These are phyloP conservation scores for Ceratina calcarata DNA, from an alignment of 1,140 invertebrate genomes.

Conservation along the genomic window DNA sequence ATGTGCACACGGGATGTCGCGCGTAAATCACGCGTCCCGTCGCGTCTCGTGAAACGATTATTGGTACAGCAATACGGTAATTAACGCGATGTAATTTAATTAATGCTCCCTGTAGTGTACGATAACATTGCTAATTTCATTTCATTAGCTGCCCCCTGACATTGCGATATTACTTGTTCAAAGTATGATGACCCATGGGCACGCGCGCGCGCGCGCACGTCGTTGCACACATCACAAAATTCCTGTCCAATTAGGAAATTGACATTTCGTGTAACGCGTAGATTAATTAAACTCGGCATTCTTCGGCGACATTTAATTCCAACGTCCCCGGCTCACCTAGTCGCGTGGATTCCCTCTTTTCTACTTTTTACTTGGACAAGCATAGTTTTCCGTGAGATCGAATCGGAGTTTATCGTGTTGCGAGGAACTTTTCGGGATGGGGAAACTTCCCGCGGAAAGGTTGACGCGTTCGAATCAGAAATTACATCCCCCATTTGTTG, in stretches of 20 bases:
- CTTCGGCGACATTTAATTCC: background rate
- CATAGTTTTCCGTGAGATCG: background rate
- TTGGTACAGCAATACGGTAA: constrained; percentile 36
- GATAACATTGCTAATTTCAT: constrained; percentile 32
- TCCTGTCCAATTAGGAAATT: background rate
- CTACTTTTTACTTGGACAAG: background rate
- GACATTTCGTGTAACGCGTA: background rate
- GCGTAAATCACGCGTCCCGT: background rate
- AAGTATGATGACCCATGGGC: background rate
- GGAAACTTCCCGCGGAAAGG: background rate
- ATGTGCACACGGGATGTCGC: no score
- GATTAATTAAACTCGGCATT: background rate
- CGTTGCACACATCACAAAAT: no score
- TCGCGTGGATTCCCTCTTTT: background rate
- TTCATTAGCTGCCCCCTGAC: constrained; percentile 6
- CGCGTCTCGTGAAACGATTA: constrained; percentile 14
- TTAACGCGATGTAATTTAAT: constrained; percentile 42
- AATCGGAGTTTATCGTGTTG: constrained; percentile 29
- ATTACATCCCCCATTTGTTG: background rate
- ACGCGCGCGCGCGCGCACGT: no score
- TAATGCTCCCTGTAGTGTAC: constrained; percentile 28
- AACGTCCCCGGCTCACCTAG: background rate
- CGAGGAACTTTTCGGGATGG: constrained; percentile 14
- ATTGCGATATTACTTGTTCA: constrained; percentile 18
- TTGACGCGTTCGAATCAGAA: background rate